Evolutionary conservation across 2,888 invertebrate species (phyloP), one percentile per base, ranked within the genome.

Genomic region (Acronicta alni): DNA sequence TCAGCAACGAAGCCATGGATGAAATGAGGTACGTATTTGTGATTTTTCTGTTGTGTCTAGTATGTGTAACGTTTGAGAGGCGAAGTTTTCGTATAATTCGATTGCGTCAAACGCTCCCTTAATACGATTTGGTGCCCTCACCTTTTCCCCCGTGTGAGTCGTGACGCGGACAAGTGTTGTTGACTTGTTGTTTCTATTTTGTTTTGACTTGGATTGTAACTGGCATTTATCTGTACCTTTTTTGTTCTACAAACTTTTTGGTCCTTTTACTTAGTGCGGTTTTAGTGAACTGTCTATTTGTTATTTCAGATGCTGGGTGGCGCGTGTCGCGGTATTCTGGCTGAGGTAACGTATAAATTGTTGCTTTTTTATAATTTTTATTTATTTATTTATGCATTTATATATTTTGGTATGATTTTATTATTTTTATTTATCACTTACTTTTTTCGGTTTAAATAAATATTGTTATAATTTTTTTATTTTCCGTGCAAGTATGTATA

Each of bases 171-270:
- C 85, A 89, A 92, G 88, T 89, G 87, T 89, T 90, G 89, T 89
- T 88, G 88, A 90, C 86, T 90, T 89, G 89, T 91, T 91, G 87
- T 91, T 89, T 89, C 84, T 83, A 86, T 88, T 88, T 86, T 89
- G 86, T 88, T 90, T 87, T 86, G 85, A 83, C 81, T 84, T 82
- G 77, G 84, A 79, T 85, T 82, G 76, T 72, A 72, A 74, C 74
- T 83, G 82, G 63, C 80, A 77, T 80, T 80, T 76, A 72, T 58
- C 59, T 69, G 39, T 42, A 43, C 68, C 65, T 57, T 77, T 80
- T 68, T 74, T 75, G 57, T 67, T 62, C 55, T 49, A 37, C 44
- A 44, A 57, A 66, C 41, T 64, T 74, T 74, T 63, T 70, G 67
- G 54, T 58, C 51, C 53, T 69, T 75, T 72, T 58, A 51, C 56